Evolutionary conservation across 1,140 invertebrate genomes (phyloP).

Genomic region (Delia radicum): DNA sequence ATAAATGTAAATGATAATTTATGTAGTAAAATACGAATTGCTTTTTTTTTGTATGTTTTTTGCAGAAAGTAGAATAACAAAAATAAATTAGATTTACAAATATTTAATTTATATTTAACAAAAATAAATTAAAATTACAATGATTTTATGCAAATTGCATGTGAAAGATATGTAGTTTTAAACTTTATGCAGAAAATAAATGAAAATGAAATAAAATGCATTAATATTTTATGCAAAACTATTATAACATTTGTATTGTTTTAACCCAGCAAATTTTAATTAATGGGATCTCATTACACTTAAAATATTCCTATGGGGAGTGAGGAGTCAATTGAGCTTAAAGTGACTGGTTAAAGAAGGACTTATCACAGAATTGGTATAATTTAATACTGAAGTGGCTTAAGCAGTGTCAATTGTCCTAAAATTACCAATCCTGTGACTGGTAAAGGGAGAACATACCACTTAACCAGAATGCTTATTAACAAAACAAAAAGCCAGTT

Average conservation of each 20-base stretch:
- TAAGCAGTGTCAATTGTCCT: too few species aligned
- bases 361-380: too few species aligned
- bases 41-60: too few species aligned
- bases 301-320: too few species aligned
- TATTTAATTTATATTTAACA: neutral
- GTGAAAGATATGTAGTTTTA: neutral
- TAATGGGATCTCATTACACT: too few species aligned
- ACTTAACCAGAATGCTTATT: too few species aligned
- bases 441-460: too few species aligned
- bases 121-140: neutral
- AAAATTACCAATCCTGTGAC: too few species aligned
- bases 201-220: neutral
- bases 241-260: neutral
- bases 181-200: neutral
- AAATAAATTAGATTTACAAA: neutral
- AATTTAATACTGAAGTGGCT: too few species aligned
- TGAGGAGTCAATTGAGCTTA: too few species aligned
- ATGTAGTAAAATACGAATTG: neutral
- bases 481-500: too few species aligned
- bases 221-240: neutral
- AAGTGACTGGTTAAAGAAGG: too few species aligned
- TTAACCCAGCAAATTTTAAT: neutral
- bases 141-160: neutral
- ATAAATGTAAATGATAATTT: neutral
- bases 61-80: neutral